These are phyloP conservation scores for Gambusia affinis DNA, from an alignment of 2,113 vertebrate genomes.

Conservation along the genomic window DNA sequence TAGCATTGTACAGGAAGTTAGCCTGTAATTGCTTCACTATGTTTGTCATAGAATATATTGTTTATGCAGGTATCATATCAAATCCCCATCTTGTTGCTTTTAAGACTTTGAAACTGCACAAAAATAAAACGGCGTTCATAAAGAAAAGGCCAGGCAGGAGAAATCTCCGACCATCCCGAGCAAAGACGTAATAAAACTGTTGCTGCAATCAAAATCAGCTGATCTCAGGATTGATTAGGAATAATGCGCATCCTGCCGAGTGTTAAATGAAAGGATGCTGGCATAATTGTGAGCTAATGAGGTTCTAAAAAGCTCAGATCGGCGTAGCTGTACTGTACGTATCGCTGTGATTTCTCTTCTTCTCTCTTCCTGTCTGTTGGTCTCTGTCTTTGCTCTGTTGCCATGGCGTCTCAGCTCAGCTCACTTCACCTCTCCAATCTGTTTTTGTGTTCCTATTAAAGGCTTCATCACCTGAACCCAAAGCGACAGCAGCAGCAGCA, in stretches of 20 bases:
- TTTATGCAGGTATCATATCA: not conserved
- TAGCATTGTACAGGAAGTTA: not conserved
- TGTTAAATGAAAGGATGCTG: constrained; percentile 1
- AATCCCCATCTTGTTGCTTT: not conserved
- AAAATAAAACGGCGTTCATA: not conserved
- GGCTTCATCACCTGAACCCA: constrained; percentile 63
- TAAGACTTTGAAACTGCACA: not conserved
- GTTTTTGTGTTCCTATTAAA: constrained; percentile 68
- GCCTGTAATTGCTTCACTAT: not conserved
- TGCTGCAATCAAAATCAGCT: not conserved
- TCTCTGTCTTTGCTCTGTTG: constrained; percentile 63
- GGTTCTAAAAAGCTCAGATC: not conserved
- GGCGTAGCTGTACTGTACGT: not conserved
- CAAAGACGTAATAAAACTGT: not conserved
- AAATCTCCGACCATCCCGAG: no score
- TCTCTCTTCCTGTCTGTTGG: constrained; percentile 1
- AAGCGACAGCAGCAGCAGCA: constrained; percentile 3
- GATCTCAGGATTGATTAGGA: not conserved
- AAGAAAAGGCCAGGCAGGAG: not conserved
- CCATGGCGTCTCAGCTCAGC: constrained; percentile 62
- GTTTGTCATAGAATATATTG: not conserved
- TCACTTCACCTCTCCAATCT: constrained; percentile 60
- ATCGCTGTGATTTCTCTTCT: not conserved
- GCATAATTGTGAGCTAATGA: constrained; percentile 13
- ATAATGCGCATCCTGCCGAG: not conserved